phyloP scores from a whole-genome alignment of 1,140 invertebrate genomes.

The Lutraria rhynchaena region DNA sequence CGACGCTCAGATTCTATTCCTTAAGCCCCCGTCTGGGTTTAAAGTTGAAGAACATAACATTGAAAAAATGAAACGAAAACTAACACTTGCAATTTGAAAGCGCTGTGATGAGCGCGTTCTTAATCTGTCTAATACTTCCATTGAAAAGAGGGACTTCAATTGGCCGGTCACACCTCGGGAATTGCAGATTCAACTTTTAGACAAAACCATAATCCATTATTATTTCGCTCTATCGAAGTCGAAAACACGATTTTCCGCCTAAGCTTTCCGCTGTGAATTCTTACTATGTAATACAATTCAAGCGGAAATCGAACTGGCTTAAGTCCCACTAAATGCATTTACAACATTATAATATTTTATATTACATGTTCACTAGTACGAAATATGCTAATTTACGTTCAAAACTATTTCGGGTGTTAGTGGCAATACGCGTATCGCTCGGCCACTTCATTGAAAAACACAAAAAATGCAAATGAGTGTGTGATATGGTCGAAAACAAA shows the following conservation, averaged over 20 bases:
- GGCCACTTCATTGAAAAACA: conserved; percentile 15
- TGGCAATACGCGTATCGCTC: no score
- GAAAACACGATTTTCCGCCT: conserved; percentile 38
- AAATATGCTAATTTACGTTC: conserved; percentile 26
- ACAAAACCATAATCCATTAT: conserved; percentile 26
- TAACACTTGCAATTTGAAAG: no score
- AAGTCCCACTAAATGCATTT: conserved; percentile 34
- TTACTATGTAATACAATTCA: conserved; percentile 1
- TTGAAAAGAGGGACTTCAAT: conserved; percentile 6
- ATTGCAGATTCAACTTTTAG: conserved; percentile 7
- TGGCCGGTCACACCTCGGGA: conserved; percentile 33
- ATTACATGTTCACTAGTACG: conserved; percentile 35
- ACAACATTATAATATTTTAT: conserved; percentile 39
- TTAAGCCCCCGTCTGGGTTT: not conserved
- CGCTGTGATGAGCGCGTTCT: conserved; percentile 8
- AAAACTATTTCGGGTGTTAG: conserved; percentile 16
- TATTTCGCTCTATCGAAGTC: conserved; percentile 29
- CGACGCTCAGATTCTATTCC: not conserved
- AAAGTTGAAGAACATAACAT: conserved; percentile 16
- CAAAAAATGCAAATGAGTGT: conserved; percentile 27
- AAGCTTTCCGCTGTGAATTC: conserved; percentile 3
- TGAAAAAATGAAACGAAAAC: not conserved
- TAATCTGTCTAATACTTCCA: conserved; percentile 6
- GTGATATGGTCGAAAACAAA: not conserved
- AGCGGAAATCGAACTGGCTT: conserved; percentile 31